Evolutionary conservation across 2,888 invertebrate species (phyloP), one percentile per base, ranked within the genome.

Genomic region (Lypha dubia): DNA sequence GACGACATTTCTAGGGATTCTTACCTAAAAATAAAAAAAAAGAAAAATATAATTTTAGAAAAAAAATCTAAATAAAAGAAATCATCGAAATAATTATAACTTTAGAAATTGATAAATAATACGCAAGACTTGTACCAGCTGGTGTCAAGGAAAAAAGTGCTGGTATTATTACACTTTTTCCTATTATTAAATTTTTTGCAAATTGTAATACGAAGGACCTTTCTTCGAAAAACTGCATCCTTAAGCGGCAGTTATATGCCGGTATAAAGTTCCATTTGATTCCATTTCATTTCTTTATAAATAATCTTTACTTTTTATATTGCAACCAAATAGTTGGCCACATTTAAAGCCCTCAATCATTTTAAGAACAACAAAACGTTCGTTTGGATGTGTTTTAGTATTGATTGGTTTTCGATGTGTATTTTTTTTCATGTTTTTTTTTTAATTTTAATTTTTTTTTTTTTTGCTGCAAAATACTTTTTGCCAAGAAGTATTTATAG

Each of bases 401-500:
- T 84, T 84, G 84, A 84, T 84, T 84, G 81, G 84, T 68, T 74
- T 71, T 81, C 53, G 28, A 46, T 62, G 41, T 46, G 22, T 60
- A 38, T 32, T 49, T 71, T 56, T 41, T 56, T 8, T 38, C 1
- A 17, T 46, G n/a, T 7, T 24, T 49, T 41, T 60, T 56, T 65
- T 65, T 38, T 41, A 7, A 4, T 20, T 24, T 15, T 63, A 15
- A 11, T 44, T 76, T 28, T 63, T 49, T 17, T 58, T 56, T 41
- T 63, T 56, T 28, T 56, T 51, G 32, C 35, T 65, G 79, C 53
- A 53, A 82, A 70, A 32, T 46, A 58, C 22, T 60, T 68, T 74
- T 70, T 84, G 70, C 63, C 75, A 70, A 71, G 79, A 84, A 60
- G 58, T 79, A 83, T 79, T 82, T 83, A 79, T 83, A 79, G 73